Percentiles rank a stretch among this genome's conserved stretches.
Evolutionary conservation across 2,797 vertebrate genomes (phyloP).

Genomic region (Coreius guichenoti): DNA sequence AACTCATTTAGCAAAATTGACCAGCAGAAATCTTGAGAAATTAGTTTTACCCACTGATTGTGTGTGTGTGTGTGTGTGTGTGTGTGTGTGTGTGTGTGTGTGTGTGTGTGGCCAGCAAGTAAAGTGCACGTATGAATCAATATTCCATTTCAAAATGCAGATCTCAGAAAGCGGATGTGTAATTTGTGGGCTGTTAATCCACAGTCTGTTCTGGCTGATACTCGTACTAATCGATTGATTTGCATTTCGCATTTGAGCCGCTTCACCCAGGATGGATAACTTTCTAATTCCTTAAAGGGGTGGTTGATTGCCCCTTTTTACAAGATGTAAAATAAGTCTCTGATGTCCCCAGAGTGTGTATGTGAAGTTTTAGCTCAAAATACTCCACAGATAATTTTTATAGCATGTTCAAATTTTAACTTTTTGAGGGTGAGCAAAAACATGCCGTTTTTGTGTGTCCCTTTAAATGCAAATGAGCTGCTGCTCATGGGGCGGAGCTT

Average conservation of each 20-base stretch:
- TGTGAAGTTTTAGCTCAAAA: no score
- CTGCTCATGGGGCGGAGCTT: no score
- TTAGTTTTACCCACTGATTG: slow-evolving; percentile 13
- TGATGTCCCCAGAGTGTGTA: no score
- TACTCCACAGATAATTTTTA: no score
- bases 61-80: slow-evolving; percentile 28
- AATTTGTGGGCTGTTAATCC: not conserved
- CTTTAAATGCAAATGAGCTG: no score
- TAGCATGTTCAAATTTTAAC: no score
- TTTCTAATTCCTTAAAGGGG: not conserved
- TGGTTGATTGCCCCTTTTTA: no score
- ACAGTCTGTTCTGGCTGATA: not conserved
- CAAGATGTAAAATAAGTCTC: no score
- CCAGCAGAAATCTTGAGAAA: slow-evolving; percentile 42
- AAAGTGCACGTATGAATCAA: not conserved
- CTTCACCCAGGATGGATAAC: not conserved
- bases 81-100: not conserved
- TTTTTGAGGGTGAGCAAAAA: no score
- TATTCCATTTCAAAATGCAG: not conserved
- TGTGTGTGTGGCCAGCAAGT: not conserved
- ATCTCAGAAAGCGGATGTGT: not conserved
- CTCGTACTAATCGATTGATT: not conserved
- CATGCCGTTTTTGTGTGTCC: no score
- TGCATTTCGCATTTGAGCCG: not conserved
- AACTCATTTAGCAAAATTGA: slow-evolving; percentile 46